Conservation (phyloP, 2,797 vertebrate genomes). For the Squalus acanthias region DNA sequence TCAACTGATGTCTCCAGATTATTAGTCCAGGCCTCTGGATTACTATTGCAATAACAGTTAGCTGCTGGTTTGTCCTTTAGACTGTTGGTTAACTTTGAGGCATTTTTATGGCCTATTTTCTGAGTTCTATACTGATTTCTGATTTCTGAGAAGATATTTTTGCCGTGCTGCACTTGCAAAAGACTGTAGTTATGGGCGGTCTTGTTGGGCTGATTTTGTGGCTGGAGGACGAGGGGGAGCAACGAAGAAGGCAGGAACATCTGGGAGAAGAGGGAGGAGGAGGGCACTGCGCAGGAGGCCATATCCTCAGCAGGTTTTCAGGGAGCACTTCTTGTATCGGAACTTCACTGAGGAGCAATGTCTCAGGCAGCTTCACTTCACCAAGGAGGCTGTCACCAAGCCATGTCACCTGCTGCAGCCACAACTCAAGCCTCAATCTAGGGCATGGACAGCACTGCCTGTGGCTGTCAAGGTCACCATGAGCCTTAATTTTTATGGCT, state of each 20-base stretch:
- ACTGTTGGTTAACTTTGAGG: not conserved
- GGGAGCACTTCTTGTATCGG: not conserved
- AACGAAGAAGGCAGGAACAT: not conserved
- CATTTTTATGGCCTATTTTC: not conserved
- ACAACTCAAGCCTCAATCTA: not conserved
- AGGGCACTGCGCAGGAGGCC: not conserved
- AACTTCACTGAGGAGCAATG: not conserved
- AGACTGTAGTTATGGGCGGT: not conserved
- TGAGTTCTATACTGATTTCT: not conserved
- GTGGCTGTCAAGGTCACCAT: not conserved
- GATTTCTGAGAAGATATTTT: not conserved
- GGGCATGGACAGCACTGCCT: not conserved
- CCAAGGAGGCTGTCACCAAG: not conserved
- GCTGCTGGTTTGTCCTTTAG: not conserved
- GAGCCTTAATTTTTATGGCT: not conserved
- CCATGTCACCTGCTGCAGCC: not conserved
- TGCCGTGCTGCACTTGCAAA: not conserved
- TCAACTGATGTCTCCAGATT: too few relatives aligned
- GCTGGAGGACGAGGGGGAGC: not conserved
- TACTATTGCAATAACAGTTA: not conserved
- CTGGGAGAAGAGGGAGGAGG: not conserved
- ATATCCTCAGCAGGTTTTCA: not conserved
- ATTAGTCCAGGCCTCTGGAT: too few relatives aligned
- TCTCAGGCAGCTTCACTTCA: not conserved
- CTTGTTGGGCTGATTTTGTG: not conserved